These are phyloP conservation scores for Bufo bufo DNA, from an alignment of 2,113 vertebrate species.

Conservation along the genomic window DNA sequence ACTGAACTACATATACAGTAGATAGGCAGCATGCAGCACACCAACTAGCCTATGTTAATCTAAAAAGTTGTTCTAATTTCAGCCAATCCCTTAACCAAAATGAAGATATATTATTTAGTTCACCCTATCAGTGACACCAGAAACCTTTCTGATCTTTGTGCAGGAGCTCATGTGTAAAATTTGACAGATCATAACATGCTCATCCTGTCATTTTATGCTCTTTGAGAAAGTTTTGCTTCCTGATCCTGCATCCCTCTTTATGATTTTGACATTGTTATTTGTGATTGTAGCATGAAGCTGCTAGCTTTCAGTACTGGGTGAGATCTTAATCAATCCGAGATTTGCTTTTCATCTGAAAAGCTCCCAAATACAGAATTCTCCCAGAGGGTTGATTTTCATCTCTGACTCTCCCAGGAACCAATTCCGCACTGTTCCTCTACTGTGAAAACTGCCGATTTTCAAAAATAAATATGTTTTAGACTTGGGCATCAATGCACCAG, in stretches of 20 bases:
- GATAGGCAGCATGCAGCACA: no score
- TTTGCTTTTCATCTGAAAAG: conserved; percentile 56
- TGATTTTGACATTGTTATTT: conserved; percentile 59
- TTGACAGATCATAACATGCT: conserved; percentile 55
- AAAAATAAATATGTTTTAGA: conserved; percentile 49
- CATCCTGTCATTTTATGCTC: conserved; percentile 42
- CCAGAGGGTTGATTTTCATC: conserved; percentile 58
- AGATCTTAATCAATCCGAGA: conserved; percentile 59
- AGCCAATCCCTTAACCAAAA: background rate
- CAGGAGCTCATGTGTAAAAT: conserved; percentile 27
- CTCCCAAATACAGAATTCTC: conserved; percentile 56
- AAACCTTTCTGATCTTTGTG: conserved; percentile 23
- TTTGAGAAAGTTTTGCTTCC: conserved; percentile 54
- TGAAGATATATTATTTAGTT: background rate
- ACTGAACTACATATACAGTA: no score
- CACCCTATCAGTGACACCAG: background rate
- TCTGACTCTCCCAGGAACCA: conserved; percentile 55
- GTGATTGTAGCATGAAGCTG: conserved; percentile 55
- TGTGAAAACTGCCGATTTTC: conserved; percentile 30
- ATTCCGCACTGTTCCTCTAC: conserved; percentile 28
- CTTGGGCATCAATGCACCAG: conserved; percentile 3
- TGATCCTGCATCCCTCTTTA: conserved; percentile 53
- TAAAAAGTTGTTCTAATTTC: background rate
- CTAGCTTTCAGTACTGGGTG: conserved; percentile 53
- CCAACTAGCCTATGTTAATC: no score